phyloP scores from a whole-genome alignment of 2,113 vertebrate genomes.

The Oophaga pumilio region DNA sequence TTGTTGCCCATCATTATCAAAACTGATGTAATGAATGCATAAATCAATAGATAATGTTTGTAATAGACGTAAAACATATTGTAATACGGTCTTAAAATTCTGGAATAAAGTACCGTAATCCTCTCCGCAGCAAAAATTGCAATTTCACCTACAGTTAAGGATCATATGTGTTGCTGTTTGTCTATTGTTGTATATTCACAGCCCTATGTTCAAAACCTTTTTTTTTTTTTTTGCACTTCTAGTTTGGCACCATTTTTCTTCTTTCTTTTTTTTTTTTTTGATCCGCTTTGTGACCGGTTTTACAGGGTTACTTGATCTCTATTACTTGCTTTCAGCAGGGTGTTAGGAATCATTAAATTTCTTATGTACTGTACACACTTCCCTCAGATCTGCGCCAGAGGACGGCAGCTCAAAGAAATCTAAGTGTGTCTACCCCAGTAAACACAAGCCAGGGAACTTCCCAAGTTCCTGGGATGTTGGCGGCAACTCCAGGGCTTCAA shows the following conservation, averaged over 20 bases:
- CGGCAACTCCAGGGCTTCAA: constrained; percentile 73
- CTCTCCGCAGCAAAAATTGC: no score
- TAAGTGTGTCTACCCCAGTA: constrained; percentile 65
- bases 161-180: no score
- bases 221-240: not conserved
- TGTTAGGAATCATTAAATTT: constrained; percentile 60
- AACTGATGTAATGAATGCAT: no score
- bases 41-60: no score
- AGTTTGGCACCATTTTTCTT: constrained; percentile 8
- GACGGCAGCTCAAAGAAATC: constrained; percentile 78
- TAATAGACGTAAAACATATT: no score
- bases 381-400: constrained; percentile 90
- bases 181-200: not conserved
- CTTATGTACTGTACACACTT: constrained; percentile 58
- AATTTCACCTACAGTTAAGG: no score
- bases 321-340: constrained; percentile 55
- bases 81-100: no score
- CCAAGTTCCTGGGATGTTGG: constrained; percentile 68
- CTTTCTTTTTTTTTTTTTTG: not conserved
- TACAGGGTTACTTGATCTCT: constrained; percentile 53
- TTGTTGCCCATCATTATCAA: no score
- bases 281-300: not conserved
- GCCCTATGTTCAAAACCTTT: not conserved
- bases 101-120: no score
- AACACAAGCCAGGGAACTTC: constrained; percentile 70